Conservation (phyloP, 2,113 vertebrate genomes). For the Stomatorhinus ivindoensis region DNA sequence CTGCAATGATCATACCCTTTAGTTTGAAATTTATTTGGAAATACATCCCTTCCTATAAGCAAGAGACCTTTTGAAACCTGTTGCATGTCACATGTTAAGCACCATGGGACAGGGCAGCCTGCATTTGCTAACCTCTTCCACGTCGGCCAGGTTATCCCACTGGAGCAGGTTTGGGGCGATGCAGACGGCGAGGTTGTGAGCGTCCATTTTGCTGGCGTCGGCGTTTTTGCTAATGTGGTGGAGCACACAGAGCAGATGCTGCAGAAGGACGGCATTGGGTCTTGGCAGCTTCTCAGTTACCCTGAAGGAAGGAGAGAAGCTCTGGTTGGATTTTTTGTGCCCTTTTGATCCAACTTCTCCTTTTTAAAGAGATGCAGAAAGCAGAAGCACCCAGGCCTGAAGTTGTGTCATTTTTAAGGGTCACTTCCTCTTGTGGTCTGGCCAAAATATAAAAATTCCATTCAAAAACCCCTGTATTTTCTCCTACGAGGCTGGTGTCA, state of each 20-base stretch:
- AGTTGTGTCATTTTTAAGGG: constrained; percentile 30
- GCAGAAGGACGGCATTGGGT: constrained; percentile 68
- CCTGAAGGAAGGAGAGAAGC: constrained; percentile 47
- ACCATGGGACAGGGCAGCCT: background rate
- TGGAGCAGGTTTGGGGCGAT: constrained; percentile 79
- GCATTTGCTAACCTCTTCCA: constrained; percentile 57
- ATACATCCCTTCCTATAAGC: background rate
- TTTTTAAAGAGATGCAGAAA: constrained; percentile 14
- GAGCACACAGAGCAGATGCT: constrained; percentile 63
- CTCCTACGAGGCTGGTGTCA: constrained; percentile 10
- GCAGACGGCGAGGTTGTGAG: constrained; percentile 81
- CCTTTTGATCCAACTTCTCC: constrained; percentile 33
- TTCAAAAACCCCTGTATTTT: constrained; percentile 37
- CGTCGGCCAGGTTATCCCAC: constrained; percentile 57
- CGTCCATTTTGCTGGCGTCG: constrained; percentile 75
- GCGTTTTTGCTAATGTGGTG: constrained; percentile 62
- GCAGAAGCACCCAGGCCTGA: constrained; percentile 40
- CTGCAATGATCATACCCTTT: background rate
- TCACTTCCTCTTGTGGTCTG: constrained; percentile 16
- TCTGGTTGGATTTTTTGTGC: constrained; percentile 20
- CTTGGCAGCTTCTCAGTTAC: constrained; percentile 65
- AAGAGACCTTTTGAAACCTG: background rate
- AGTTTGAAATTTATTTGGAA: background rate
- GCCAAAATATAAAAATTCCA: constrained; percentile 30
- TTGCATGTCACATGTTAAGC: background rate